These are phyloP conservation scores for Telenomus remus DNA, from an alignment of 1,140 invertebrate species.

Conservation along the genomic window DNA sequence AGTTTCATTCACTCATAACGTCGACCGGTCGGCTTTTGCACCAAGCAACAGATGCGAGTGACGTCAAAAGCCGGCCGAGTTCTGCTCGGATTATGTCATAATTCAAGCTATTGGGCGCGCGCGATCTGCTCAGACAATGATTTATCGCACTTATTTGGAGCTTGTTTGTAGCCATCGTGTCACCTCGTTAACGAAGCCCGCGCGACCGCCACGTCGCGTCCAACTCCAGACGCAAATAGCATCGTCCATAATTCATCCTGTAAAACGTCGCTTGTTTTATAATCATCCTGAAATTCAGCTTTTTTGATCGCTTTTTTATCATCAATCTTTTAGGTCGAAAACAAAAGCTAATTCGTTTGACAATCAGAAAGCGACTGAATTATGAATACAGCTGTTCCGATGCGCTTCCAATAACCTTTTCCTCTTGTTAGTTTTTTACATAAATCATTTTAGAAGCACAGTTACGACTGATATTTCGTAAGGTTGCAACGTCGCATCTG, in stretches of 20 bases:
- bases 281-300: too few relatives aligned
- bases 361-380: too few relatives aligned
- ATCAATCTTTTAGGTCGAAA: too few relatives aligned
- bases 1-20: background rate
- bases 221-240: constrained; percentile 21
- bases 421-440: too few relatives aligned
- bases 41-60: constrained; percentile 36
- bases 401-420: too few relatives aligned
- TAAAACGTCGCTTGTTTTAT: constrained; percentile 15
- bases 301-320: too few relatives aligned
- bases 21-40: background rate
- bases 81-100: constrained; percentile 31
- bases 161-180: constrained; percentile 20
- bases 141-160: constrained; percentile 40
- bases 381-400: too few relatives aligned
- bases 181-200: constrained; percentile 24
- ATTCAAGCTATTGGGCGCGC: constrained; percentile 25
- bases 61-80: constrained; percentile 22
- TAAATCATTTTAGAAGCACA: too few relatives aligned
- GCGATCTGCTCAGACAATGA: constrained; percentile 29
- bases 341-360: too few relatives aligned
- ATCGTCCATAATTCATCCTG: constrained; percentile 19
- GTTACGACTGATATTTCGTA: too few relatives aligned
- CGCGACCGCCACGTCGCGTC: background rate
- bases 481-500: too few relatives aligned